Conservation (phyloP, 2,888 invertebrate species). For the Eupithecia insigniata region DNA sequence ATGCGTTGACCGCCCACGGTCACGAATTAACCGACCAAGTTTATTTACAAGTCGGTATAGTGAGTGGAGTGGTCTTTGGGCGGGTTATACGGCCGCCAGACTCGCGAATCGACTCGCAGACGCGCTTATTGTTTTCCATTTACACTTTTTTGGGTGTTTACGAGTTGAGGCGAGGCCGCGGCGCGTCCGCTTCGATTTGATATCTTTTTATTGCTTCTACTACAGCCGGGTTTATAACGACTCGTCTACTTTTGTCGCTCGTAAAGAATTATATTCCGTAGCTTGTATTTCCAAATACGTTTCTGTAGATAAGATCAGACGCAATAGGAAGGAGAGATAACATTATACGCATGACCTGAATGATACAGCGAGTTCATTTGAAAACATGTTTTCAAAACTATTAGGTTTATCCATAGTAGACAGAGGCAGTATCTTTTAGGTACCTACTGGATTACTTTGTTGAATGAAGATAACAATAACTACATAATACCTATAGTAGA, state of each 20-base stretch:
- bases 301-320: slow-evolving; percentile 42
- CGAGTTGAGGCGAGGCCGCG: slow-evolving; percentile 72
- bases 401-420: slow-evolving; percentile 5
- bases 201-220: slow-evolving; percentile 62
- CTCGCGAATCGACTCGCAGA: slow-evolving; percentile 61
- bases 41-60: slow-evolving; percentile 57
- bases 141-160: slow-evolving; percentile 79
- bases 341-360: slow-evolving; percentile 48
- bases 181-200: slow-evolving; percentile 71
- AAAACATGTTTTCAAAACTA: slow-evolving; percentile 43
- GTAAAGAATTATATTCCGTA: slow-evolving; percentile 37
- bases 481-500: not conserved
- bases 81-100: slow-evolving; percentile 57
- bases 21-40: slow-evolving; percentile 66
- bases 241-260: slow-evolving; percentile 45
- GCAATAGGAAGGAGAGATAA: slow-evolving; percentile 46
- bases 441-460: slow-evolving; percentile 3
- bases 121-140: slow-evolving; percentile 78
- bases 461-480: slow-evolving; percentile 2
- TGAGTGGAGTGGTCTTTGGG: slow-evolving; percentile 48
- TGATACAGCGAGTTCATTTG: slow-evolving; percentile 37
- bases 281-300: slow-evolving; percentile 47
- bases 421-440: not conserved
- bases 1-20: slow-evolving; percentile 80
- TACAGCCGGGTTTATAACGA: slow-evolving; percentile 52